A percentile compares a stretch with the other conserved stretches of the same genome.
Conservation (phyloP, 2,113 vertebrate species). For the Eretmochelys imbricata region DNA sequence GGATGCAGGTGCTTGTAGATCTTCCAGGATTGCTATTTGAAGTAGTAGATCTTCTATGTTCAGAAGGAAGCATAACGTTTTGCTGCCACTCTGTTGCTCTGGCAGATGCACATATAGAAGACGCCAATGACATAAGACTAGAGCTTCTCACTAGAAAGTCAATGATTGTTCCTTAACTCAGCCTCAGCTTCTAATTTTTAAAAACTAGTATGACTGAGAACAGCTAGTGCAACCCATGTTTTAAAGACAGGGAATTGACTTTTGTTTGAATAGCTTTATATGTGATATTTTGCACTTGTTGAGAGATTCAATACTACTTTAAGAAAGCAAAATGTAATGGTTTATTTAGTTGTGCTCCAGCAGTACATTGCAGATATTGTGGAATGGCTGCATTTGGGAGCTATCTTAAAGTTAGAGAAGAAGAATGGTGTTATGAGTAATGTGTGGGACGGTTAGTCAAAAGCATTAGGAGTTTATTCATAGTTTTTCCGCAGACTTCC, state of each 20-base stretch:
- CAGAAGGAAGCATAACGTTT: neutral
- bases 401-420: neutral
- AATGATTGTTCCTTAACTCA: neutral
- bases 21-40: neutral
- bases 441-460: neutral
- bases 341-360: neutral
- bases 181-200: neutral
- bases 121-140: neutral
- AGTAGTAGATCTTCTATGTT: neutral
- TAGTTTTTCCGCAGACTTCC: neutral
- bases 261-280: neutral
- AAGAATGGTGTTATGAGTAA: neutral
- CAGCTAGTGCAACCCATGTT: neutral
- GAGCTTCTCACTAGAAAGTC: too few relatives aligned
- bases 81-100: neutral
- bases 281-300: neutral
- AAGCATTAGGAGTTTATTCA: neutral
- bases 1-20: neutral
- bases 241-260: neutral
- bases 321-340: fast-evolving
- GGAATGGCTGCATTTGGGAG: neutral
- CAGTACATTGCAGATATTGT: neutral
- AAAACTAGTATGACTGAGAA: neutral
- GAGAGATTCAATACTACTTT: neutral
- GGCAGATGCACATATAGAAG: neutral